Percentiles rank a stretch among this genome's conserved stretches.
phyloP scores from a whole-genome alignment of 2,797 vertebrate genomes.

The Enoplosus armatus region DNA sequence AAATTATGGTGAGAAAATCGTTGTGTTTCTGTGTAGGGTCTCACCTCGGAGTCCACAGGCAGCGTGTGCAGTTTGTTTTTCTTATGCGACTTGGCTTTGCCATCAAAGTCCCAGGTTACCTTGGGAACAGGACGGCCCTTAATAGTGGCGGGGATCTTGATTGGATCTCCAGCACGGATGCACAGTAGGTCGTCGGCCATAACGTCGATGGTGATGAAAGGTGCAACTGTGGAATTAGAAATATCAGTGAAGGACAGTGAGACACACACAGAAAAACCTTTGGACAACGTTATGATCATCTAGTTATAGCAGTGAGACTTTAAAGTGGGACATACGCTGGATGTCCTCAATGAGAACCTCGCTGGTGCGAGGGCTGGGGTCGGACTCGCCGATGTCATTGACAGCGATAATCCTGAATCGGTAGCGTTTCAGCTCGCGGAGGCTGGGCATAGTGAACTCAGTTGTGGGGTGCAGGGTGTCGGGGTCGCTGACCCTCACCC shows the following conservation, averaged over 20 bases:
- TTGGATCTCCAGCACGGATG: constrained; percentile 90
- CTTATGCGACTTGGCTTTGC: constrained; percentile 92
- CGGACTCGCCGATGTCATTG: constrained; percentile 96
- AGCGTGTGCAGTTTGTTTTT: constrained; percentile 94
- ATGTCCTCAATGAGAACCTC: constrained; percentile 94
- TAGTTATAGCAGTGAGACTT: background rate
- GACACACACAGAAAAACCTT: too few relatives aligned
- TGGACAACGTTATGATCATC: background rate
- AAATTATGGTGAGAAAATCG: background rate
- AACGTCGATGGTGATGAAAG: constrained; percentile 91
- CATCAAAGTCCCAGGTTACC: constrained; percentile 96
- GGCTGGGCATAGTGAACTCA: constrained; percentile 92
- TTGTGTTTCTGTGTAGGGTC: background rate
- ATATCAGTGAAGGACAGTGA: constrained; percentile 1
- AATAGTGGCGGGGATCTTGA: constrained; percentile 93
- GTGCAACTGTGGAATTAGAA: constrained; percentile 77
- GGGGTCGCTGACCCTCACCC: constrained; percentile 92
- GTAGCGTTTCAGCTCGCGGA: constrained; percentile 93
- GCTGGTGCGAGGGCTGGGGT: constrained; percentile 92
- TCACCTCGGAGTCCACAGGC: constrained; percentile 95
- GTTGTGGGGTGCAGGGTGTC: constrained; percentile 91
- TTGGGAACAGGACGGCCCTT: constrained; percentile 95
- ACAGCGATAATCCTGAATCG: constrained; percentile 97
- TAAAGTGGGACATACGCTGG: constrained; percentile 84
- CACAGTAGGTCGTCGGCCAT: constrained; percentile 89